Evolutionary conservation across 2,797 vertebrate genomes (phyloP).

Genomic region (Pyrocephalus nanus): DNA sequence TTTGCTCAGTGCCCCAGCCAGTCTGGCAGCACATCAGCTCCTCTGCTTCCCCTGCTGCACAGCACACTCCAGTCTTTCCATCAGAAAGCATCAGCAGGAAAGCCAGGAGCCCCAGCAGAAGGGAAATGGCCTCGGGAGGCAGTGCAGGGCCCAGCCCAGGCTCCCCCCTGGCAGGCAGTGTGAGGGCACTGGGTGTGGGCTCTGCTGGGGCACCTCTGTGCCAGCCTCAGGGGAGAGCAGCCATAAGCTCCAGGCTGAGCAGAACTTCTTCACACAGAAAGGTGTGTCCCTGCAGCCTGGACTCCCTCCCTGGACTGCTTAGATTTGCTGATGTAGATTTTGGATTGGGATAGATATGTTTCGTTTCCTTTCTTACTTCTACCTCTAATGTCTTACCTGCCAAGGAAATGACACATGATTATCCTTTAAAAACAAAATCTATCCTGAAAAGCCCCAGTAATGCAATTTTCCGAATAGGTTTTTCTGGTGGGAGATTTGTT

Average conservation of each 20-base stretch:
- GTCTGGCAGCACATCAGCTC: accelerated
- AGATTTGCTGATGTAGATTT: neutral
- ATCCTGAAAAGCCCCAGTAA: neutral
- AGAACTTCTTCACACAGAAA: neutral
- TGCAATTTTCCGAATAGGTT: neutral
- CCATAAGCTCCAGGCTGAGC: neutral
- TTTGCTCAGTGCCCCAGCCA: neutral
- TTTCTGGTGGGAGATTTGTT: neutral
- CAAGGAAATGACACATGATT: neutral
- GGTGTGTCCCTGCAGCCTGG: accelerated
- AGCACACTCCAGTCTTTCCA: accelerated
- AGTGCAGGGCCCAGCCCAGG: accelerated
- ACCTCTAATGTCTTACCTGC: neutral
- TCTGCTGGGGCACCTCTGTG: accelerated
- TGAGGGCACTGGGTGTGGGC: accelerated
- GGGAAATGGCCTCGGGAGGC: accelerated
- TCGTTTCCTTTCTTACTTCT: neutral
- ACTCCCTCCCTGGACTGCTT: accelerated
- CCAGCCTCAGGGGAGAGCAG: neutral
- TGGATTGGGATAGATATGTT: neutral
- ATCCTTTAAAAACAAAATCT: neutral
- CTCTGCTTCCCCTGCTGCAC: neutral
- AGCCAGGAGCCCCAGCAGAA: neutral
- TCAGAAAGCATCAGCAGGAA: neutral
- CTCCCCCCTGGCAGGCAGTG: neutral